Percentiles rank a stretch among this genome's conserved stretches.
phyloP scores from a whole-genome alignment of 35 echinoderm and acorn worm genomes.

The Chiridota heheva region DNA sequence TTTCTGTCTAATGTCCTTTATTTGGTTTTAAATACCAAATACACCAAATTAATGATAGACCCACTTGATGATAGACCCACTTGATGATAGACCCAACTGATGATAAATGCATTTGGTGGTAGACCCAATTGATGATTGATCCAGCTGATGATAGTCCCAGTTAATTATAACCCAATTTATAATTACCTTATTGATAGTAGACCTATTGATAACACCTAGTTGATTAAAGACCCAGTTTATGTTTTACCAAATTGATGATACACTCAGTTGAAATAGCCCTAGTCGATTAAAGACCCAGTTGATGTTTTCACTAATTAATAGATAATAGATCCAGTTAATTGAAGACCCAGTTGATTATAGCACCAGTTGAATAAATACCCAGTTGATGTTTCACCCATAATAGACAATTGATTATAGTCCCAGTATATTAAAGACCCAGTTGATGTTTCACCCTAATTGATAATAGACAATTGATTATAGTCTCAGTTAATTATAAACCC shows the following conservation, averaged over 20 bases:
- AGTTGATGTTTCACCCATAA: background rate
- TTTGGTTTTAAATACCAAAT: background rate
- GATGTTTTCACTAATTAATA: background rate
- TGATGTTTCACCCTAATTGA: background rate
- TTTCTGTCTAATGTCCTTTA: background rate
- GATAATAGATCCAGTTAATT: background rate
- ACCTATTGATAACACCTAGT: too few species aligned
- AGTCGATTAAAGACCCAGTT: background rate
- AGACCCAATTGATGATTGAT: background rate
- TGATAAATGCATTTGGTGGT: too few species aligned
- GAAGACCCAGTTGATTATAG: background rate
- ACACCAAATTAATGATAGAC: background rate
- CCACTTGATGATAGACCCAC: background rate
- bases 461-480: too few species aligned
- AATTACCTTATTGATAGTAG: too few species aligned
- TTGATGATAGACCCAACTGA: background rate
- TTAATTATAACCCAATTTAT: too few species aligned
- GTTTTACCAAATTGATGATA: too few species aligned
- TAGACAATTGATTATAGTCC: too few species aligned
- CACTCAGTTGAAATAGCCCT: background rate
- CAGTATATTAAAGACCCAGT: too few species aligned
- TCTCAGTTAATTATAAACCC: too few species aligned
- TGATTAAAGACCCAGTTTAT: too few species aligned
- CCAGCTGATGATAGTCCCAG: too few species aligned
- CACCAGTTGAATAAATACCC: background rate